A percentile compares a stretch with the other conserved stretches of the same genome.
phyloP scores from a whole-genome alignment of 30 jellyfish, hydroid and myxozoan genomes.

The Aurelia aurita region DNA sequence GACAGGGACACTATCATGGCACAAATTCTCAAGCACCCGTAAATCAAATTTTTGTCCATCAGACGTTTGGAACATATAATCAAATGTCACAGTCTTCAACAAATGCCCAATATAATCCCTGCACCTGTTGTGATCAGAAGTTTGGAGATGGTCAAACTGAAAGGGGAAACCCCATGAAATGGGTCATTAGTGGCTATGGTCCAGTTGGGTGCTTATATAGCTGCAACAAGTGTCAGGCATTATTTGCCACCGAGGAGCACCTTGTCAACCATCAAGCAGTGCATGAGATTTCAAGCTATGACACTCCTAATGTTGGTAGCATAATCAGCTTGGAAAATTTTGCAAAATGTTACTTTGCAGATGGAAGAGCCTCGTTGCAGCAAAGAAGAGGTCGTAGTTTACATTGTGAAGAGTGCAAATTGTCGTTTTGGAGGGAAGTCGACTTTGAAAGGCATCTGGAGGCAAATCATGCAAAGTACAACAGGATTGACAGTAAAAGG shows the following conservation, averaged over 20 bases:
- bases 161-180: not conserved
- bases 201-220: conserved; percentile 46
- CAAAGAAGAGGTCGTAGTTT: not conserved
- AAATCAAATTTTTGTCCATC: not conserved
- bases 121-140: not conserved
- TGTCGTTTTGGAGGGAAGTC: not conserved
- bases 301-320: conserved; percentile 24
- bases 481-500: not conserved
- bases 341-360: conserved; percentile 18
- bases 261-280: conserved; percentile 26
- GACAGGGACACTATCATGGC: not conserved
- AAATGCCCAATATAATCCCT: not conserved
- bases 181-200: conserved; percentile 34
- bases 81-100: not conserved
- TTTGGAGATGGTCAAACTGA: not conserved
- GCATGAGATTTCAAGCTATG: not conserved
- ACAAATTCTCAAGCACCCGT: not conserved
- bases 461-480: not conserved
- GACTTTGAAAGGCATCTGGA: conserved; percentile 9
- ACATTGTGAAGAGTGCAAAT: conserved; percentile 11
- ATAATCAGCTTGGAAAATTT: conserved; percentile 25
- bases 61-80: not conserved
- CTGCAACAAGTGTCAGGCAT: conserved; percentile 44
- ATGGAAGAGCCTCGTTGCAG: not conserved
- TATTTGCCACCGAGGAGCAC: conserved; percentile 28